phyloP scores from a whole-genome alignment of 2,888 invertebrate genomes.

The Omphaloscelis lunosa region DNA sequence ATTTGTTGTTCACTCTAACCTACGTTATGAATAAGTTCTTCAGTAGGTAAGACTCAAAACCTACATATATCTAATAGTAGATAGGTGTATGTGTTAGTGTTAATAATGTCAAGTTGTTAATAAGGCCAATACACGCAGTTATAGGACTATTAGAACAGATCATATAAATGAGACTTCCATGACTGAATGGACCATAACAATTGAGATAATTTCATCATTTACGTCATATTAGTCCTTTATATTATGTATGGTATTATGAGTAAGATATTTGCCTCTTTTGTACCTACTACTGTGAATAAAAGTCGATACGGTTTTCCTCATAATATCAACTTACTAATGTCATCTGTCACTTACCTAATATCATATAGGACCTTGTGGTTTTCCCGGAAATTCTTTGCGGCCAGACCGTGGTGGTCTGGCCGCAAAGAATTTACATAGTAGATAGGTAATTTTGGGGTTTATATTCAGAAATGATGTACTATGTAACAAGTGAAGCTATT shows the following conservation, averaged over 20 bases:
- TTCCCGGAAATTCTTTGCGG: conserved; percentile 2
- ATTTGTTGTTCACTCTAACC: not conserved
- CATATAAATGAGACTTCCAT: conserved; percentile 34
- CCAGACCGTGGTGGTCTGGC: no score
- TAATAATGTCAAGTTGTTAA: conserved; percentile 8
- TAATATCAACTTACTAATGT: conserved; percentile 1
- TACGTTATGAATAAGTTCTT: not conserved
- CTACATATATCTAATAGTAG: not conserved
- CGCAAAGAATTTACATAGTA: not conserved
- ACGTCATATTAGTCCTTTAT: conserved; percentile 28
- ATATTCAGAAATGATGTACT: not conserved
- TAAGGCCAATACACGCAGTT: not conserved
- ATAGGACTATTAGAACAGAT: conserved; percentile 26
- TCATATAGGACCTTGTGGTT: not conserved
- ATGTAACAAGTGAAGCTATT: not conserved
- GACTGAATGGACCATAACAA: conserved; percentile 51
- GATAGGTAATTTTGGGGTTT: not conserved
- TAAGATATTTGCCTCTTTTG: not conserved
- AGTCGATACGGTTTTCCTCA: conserved; percentile 20
- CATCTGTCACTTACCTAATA: not conserved
- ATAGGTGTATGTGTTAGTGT: not conserved
- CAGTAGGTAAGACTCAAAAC: not conserved
- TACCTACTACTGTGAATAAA: not conserved
- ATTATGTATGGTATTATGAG: not conserved
- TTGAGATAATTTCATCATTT: conserved; percentile 42